These are phyloP conservation scores for Ptyas mucosa DNA, from an alignment of 2,113 vertebrate genomes.

Conservation along the genomic window DNA sequence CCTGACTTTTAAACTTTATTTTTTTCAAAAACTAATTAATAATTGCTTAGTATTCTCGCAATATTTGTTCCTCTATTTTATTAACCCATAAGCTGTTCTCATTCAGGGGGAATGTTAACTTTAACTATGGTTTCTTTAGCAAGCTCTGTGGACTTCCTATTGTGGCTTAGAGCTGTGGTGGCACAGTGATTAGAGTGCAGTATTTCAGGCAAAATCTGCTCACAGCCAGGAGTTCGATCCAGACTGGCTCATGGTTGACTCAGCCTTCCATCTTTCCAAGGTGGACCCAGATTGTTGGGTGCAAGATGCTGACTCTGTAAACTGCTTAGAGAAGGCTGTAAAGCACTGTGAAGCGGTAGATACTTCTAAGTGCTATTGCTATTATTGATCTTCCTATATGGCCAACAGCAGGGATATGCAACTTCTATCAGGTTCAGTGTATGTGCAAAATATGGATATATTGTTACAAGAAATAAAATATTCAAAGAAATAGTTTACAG, in stretches of 20 bases:
- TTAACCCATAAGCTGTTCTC: neutral
- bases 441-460: neutral
- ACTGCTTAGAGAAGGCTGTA: neutral
- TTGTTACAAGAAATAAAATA: neutral
- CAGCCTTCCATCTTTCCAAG: neutral
- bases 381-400: neutral
- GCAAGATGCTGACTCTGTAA: neutral
- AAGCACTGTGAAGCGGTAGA: neutral
- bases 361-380: neutral
- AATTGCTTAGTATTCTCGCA: neutral
- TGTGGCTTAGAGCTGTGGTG: neutral
- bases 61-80: neutral
- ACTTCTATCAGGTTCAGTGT: neutral
- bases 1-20: neutral
- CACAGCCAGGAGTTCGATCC: neutral
- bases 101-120: neutral
- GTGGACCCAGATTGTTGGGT: neutral
- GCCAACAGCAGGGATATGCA: neutral
- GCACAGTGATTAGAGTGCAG: neutral
- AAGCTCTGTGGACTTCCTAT: neutral
- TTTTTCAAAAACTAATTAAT: neutral
- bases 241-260: neutral
- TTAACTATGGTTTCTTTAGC: neutral
- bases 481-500: neutral
- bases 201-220: neutral